phyloP scores from a whole-genome alignment of 2,888 invertebrate genomes.

The Falcaria lacertinaria region DNA sequence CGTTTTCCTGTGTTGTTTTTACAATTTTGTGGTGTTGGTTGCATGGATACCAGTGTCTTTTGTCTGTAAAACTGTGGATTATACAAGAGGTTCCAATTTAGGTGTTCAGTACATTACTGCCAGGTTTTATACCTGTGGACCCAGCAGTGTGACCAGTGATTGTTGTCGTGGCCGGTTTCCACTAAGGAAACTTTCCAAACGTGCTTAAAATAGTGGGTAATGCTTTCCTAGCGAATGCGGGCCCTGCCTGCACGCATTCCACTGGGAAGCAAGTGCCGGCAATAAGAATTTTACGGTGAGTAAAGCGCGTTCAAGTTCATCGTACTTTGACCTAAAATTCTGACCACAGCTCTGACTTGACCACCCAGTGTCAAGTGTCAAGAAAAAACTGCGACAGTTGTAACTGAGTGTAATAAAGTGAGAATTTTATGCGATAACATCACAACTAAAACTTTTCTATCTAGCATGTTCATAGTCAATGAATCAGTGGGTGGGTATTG shows the following conservation, averaged over 20 bases:
- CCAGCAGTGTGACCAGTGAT: conserved; percentile 74
- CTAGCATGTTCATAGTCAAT: too few relatives aligned
- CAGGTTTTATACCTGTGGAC: conserved; percentile 53
- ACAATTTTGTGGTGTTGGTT: conserved; percentile 50
- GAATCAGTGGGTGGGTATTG: too few relatives aligned
- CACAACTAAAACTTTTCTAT: too few relatives aligned
- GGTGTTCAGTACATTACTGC: conserved; percentile 55
- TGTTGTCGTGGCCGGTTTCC: conserved; percentile 78
- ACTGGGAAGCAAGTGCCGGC: conserved; percentile 75
- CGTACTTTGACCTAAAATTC: conserved; percentile 75
- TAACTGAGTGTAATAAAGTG: too few relatives aligned
- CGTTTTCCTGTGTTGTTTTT: conserved; percentile 44
- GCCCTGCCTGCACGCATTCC: conserved; percentile 75
- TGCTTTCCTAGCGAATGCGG: conserved; percentile 75
- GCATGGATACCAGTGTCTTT: conserved; percentile 72
- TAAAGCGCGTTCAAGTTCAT: conserved; percentile 73
- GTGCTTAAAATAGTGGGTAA: conserved; percentile 76
- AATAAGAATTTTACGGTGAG: conserved; percentile 78
- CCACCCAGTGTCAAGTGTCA: conserved; percentile 55
- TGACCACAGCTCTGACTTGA: conserved; percentile 34
- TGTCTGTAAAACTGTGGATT: conserved; percentile 70
- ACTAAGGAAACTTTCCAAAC: conserved; percentile 76
- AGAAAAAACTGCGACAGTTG: too few relatives aligned
- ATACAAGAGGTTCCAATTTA: conserved; percentile 60
- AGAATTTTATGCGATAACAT: too few relatives aligned